Evolutionary conservation across 2,113 vertebrate species (phyloP).

Genomic region (Menidia beryllina): DNA sequence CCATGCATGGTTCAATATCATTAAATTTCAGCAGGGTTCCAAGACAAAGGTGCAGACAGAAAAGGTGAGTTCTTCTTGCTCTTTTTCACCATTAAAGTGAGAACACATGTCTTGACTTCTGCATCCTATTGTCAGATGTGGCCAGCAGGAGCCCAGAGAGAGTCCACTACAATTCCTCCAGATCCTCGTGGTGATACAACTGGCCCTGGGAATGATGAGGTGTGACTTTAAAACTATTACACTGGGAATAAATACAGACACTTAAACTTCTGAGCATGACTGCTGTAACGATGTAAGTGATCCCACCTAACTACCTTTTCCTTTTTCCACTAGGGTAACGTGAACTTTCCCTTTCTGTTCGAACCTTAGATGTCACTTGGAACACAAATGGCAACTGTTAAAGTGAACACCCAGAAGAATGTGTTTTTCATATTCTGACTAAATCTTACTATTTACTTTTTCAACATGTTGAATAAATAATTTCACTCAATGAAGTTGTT

Average conservation of each 20-base stretch:
- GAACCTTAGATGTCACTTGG: constrained; percentile 64
- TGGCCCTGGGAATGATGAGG: constrained; percentile 75
- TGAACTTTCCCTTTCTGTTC: constrained; percentile 78
- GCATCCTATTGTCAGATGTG: constrained; percentile 50
- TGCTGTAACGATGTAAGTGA: background rate
- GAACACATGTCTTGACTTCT: background rate
- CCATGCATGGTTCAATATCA: constrained; percentile 10
- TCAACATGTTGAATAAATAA: constrained; percentile 58
- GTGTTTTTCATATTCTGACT: constrained; percentile 15
- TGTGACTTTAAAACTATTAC: constrained; percentile 19
- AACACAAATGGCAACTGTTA: constrained; percentile 5
- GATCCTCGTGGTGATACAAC: constrained; percentile 77
- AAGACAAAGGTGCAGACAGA: constrained; percentile 65
- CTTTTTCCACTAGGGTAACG: constrained; percentile 60
- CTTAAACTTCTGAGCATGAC: background rate
- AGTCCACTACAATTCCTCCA: constrained; percentile 64
- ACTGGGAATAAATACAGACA: background rate
- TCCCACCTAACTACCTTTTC: background rate
- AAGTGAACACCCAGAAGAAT: background rate
- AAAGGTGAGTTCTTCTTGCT: constrained; percentile 37
- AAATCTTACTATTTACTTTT: constrained; percentile 1
- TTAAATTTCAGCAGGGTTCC: constrained; percentile 56
- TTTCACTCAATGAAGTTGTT: constrained; percentile 15
- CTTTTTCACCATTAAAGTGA: background rate
- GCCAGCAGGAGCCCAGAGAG: constrained; percentile 57